Evolutionary conservation across 2,113 vertebrate genomes (phyloP).

Genomic region (Spea bombifrons): DNA sequence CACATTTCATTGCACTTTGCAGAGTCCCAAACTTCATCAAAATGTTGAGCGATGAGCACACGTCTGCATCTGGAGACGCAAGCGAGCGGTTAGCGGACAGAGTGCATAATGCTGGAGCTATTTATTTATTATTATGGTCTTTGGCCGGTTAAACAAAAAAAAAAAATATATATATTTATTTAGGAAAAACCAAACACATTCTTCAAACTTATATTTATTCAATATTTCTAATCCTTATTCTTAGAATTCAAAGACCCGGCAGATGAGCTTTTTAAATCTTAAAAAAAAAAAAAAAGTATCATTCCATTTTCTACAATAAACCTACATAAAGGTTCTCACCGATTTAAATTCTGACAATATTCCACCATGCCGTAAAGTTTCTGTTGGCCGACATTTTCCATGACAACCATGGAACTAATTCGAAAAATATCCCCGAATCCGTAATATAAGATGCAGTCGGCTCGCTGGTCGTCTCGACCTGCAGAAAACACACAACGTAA

Average conservation of each 20-base stretch:
- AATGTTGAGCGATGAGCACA: constrained; percentile 86
- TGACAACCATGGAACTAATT: constrained; percentile 94
- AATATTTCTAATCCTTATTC: too few species aligned
- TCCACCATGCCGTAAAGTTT: constrained; percentile 92
- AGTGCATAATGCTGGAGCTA: too few species aligned
- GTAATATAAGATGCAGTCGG: constrained; percentile 91
- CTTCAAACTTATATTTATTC: too few species aligned
- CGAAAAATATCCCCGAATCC: constrained; percentile 92
- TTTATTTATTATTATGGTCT: too few species aligned
- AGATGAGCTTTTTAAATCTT: too few species aligned
- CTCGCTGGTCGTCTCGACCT: constrained; percentile 87
- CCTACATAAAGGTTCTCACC: constrained; percentile 59
- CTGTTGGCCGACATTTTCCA: constrained; percentile 94
- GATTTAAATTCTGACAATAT: constrained; percentile 82
- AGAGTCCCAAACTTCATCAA: constrained; percentile 93
- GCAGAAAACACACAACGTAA: constrained; percentile 19
- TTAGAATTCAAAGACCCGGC: too few species aligned
- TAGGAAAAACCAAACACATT: too few species aligned
- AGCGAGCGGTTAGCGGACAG: too few species aligned
- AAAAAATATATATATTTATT: too few species aligned
- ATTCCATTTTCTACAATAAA: not conserved
- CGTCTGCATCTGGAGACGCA: constrained; percentile 78
- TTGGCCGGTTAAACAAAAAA: too few species aligned
- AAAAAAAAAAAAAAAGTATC: too few species aligned
- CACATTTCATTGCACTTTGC: constrained; percentile 87